Evolutionary conservation across 2,113 vertebrate species (phyloP).

Genomic region (Platycercus adscitus): DNA sequence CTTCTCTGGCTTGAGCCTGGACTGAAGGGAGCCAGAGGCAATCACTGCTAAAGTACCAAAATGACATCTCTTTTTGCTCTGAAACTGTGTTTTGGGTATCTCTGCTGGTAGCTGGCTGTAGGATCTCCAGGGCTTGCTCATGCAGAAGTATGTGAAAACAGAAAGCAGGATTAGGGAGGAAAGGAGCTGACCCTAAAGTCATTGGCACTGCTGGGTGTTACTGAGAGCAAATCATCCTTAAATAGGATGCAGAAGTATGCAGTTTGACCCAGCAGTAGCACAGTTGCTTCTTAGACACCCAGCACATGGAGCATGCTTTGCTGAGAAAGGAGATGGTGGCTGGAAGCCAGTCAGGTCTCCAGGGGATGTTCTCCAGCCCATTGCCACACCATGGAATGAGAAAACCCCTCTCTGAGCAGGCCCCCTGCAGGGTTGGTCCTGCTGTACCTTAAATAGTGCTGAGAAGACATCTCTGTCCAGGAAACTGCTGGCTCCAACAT

Average conservation of each 20-base stretch:
- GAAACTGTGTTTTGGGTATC: not conserved
- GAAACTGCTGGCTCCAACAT: not conserved
- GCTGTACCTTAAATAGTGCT: not conserved
- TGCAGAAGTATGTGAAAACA: not conserved
- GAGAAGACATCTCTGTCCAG: not conserved
- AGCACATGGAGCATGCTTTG: not conserved
- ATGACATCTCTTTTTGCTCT: not conserved
- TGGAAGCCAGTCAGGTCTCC: not conserved
- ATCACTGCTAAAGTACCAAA: not conserved
- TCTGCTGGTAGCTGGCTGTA: not conserved
- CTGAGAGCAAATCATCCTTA: not conserved
- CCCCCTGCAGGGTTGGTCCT: rapidly evolving
- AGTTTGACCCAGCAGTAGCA: not conserved
- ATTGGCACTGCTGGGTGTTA: not conserved
- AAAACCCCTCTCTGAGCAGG: not conserved
- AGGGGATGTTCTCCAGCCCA: not conserved
- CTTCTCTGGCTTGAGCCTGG: not conserved
- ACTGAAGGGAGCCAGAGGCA: not conserved
- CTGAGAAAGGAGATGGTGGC: not conserved
- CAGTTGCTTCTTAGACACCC: not conserved
- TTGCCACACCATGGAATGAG: not conserved
- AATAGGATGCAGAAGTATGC: not conserved
- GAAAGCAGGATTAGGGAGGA: not conserved
- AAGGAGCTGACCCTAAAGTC: not conserved
- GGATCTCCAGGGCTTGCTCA: not conserved